These are phyloP conservation scores for Seira sanloemensis DNA, from an alignment of 2,888 invertebrate species.

Conservation along the genomic window DNA sequence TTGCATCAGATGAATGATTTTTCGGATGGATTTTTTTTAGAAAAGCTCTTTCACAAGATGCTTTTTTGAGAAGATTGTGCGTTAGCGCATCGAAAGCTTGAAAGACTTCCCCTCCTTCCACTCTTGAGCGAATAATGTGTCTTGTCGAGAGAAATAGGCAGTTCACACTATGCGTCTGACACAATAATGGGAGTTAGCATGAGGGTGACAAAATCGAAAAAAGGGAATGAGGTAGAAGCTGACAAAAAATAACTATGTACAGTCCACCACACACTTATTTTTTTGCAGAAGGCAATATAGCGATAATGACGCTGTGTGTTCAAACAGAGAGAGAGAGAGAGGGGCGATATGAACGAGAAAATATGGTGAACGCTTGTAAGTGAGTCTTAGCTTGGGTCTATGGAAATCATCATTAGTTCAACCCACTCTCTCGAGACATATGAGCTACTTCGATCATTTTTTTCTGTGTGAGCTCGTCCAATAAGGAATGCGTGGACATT, in stretches of 20 bases:
- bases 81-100: no score
- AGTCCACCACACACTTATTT: not conserved
- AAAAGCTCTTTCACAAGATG: no score
- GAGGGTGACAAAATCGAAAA: not conserved
- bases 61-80: no score
- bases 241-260: not conserved
- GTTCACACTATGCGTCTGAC: not conserved
- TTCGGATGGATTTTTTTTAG: no score
- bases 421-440: conserved; percentile 43
- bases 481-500: conserved; percentile 59
- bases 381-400: conserved; percentile 48
- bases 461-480: conserved; percentile 27
- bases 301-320: not conserved
- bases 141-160: not conserved
- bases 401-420: conserved; percentile 59
- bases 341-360: not conserved
- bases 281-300: not conserved
- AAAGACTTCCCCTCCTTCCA: no score
- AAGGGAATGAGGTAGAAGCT: not conserved
- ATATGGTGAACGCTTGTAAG: conserved; percentile 18
- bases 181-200: not conserved
- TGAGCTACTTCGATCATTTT: conserved; percentile 56
- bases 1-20: no score
- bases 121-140: not conserved
- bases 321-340: not conserved